Conservation (phyloP, 1,140 invertebrate species). For the Papilio helenus region DNA sequence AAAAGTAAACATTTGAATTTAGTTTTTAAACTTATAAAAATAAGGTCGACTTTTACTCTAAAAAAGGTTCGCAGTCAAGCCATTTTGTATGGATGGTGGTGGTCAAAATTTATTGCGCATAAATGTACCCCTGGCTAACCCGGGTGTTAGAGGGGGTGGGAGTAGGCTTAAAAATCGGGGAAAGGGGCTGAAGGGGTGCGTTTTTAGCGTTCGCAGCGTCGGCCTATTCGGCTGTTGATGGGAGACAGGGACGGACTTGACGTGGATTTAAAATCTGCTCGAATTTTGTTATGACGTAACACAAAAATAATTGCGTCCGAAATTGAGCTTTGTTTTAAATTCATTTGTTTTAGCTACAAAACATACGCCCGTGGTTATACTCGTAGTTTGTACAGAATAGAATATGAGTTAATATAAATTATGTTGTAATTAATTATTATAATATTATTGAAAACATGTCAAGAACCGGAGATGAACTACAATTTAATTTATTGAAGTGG, state of each 20-base stretch:
- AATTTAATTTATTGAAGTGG: neutral
- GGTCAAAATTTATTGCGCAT: constrained; percentile 83
- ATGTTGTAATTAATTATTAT: constrained; percentile 41
- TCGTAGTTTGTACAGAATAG: constrained; percentile 11
- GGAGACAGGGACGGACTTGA: constrained; percentile 62
- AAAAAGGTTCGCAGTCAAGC: constrained; percentile 55
- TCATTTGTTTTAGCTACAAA: constrained; percentile 25
- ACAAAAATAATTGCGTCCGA: constrained; percentile 37
- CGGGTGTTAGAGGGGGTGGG: constrained; percentile 77
- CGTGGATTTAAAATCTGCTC: constrained; percentile 33
- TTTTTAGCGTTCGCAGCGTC: constrained; percentile 81
- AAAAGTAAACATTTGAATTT: constrained; percentile 49
- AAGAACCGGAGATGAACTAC: neutral
- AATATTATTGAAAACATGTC: neutral
- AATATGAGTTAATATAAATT: neutral
- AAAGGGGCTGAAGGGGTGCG: constrained; percentile 72
- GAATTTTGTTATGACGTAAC: constrained; percentile 38
- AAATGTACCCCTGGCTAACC: constrained; percentile 82
- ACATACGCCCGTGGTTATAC: neutral
- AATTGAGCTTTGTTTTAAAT: constrained; percentile 35
- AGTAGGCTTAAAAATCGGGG: constrained; percentile 81
- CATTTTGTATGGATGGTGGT: constrained; percentile 72
- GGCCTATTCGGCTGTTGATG: constrained; percentile 81
- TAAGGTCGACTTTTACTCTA: constrained; percentile 59
- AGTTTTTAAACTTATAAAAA: constrained; percentile 43